phyloP scores from a whole-genome alignment of 2,888 invertebrate genomes.

The Rhagophthalmus giganteus region DNA sequence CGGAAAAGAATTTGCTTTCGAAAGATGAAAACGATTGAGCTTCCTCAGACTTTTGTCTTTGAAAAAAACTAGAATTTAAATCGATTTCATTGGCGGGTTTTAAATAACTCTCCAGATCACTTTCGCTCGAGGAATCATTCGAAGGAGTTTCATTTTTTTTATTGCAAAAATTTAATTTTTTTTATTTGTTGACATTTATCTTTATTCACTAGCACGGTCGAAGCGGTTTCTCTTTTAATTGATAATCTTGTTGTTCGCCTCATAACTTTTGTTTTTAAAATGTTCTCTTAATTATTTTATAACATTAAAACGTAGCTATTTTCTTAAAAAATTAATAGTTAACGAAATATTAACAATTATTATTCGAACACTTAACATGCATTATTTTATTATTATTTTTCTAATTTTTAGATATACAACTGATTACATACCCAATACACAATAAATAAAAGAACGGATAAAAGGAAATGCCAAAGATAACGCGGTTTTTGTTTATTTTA shows the following conservation, averaged over 20 bases:
- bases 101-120: conserved; percentile 60
- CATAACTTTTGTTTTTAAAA: too few species aligned
- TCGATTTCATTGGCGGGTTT: conserved; percentile 60
- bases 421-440: too few species aligned
- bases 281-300: too few species aligned
- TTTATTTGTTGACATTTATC: background rate
- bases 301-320: too few species aligned
- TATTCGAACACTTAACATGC: too few species aligned
- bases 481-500: too few species aligned
- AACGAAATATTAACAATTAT: too few species aligned
- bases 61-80: conserved; percentile 61
- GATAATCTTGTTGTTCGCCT: too few species aligned
- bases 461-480: too few species aligned
- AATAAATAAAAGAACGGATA: too few species aligned
- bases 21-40: conserved; percentile 42
- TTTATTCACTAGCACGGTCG: background rate
- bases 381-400: too few species aligned
- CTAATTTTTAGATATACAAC: too few species aligned
- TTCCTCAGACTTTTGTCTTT: conserved; percentile 32
- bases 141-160: background rate
- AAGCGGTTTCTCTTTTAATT: background rate
- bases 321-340: background rate
- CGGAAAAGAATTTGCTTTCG: conserved; percentile 48
- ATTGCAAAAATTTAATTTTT: background rate
- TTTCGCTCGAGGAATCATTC: conserved; percentile 49